Conservation (phyloP, 2,797 vertebrate genomes). For the Ataeniobius toweri region DNA sequence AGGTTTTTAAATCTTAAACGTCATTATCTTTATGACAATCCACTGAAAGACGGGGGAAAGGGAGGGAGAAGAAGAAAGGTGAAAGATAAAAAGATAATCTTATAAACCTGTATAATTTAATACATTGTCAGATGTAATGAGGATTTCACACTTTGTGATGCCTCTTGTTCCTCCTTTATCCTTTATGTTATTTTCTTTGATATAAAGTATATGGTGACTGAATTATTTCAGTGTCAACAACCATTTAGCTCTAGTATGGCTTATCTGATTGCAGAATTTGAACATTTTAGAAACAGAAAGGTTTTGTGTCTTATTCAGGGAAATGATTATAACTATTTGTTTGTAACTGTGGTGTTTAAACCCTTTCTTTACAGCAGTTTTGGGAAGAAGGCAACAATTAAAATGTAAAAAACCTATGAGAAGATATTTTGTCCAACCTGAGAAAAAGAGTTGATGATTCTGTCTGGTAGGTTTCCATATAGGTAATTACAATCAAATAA, state of each 20-base stretch:
- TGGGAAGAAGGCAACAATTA: too few species aligned
- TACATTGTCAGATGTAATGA: conserved; percentile 15
- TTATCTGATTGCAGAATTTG: not conserved
- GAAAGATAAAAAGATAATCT: not conserved
- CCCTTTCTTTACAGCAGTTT: too few species aligned
- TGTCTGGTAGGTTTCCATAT: too few species aligned
- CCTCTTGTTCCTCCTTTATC: not conserved
- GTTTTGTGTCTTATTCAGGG: not conserved
- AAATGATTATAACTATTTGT: not conserved
- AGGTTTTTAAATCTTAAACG: conserved; percentile 42
- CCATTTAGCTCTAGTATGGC: not conserved
- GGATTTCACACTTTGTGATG: conserved; percentile 1
- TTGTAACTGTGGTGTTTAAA: not conserved
- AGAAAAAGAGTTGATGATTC: too few species aligned
- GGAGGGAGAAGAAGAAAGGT: not conserved
- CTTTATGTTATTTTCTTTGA: not conserved
- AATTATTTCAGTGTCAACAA: not conserved
- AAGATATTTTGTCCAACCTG: too few species aligned
- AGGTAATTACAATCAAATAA: too few species aligned
- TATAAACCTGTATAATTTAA: conserved; percentile 22
- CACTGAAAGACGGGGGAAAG: not conserved
- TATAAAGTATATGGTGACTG: not conserved
- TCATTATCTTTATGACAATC: conserved; percentile 31
- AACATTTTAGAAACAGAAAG: not conserved
- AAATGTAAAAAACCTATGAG: too few species aligned